Base-by-base conservation (phyloP, 1,140 invertebrate genomes). In the Cydia splendana region DNA sequence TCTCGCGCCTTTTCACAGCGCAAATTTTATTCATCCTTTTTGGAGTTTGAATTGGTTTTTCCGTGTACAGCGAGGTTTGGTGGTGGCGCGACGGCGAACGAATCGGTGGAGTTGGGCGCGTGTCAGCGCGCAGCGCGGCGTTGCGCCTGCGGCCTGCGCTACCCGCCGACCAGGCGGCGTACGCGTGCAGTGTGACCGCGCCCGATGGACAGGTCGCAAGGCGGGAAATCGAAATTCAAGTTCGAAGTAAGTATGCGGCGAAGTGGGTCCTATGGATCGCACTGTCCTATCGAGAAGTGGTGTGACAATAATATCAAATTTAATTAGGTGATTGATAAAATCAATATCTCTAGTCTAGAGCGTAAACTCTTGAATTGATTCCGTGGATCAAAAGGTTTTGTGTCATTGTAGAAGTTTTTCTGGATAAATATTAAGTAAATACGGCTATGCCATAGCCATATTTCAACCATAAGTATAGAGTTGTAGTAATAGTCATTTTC, bases 141-240 rank as follows among this genome's bases (percentile, higher is more conserved):
- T 93, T 98, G 48, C 95, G 95, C 34, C 95, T 98, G 53, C 85
- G 93, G 57, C 94, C 95, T 30, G 95, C 97, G 12, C 95, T 96
- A 85, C 91, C 95, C 0, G 83, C 94, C 45, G 91, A 93, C 90
- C 95, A 95, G 74, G 97, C 97, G n/a, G 94, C 94, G 79, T 98
- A 98, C 92, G 96, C 96, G 0, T 99, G 98, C 90, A 95, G 95
- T 34, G 97, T 97, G 2, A 92, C 94, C 38, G 96, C 96, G 78
- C 94, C 95, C 28, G 95, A 96, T 2, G 96, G 96, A 0, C 95
- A 96, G 81, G 94, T 95, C 5, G 96, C 96, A 9, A 94, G 95
- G 69, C 88, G 95, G 62, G 94, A 96, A 82, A 94, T 96, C 84
- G 94, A 95, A 86, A 93, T 97, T 76, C 95, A 95, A 88, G 96